Percentiles rank a stretch among this genome's conserved stretches.
Conservation (phyloP, 2,797 vertebrate species). For the Taeniopygia guttata region DNA sequence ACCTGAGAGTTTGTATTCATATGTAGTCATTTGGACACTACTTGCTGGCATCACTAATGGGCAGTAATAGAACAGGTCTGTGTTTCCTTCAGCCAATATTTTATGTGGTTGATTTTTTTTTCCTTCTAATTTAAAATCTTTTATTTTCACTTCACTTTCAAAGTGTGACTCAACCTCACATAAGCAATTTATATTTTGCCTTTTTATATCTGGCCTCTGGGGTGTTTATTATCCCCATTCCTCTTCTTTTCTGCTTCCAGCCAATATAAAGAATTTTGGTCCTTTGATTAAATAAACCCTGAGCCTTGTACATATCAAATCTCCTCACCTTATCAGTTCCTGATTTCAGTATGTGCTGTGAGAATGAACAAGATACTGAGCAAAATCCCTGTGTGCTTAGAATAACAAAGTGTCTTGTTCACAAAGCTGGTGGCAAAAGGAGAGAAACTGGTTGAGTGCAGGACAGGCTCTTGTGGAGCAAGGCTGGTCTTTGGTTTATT, state of each 20-base stretch:
- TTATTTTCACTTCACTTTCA: not conserved
- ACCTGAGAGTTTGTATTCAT: not conserved
- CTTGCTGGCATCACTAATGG: not conserved
- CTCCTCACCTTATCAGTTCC: not conserved
- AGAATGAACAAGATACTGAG: not conserved
- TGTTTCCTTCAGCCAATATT: not conserved
- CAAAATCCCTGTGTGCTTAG: not conserved
- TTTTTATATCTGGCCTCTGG: not conserved
- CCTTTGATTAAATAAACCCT: not conserved
- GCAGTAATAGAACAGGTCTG: not conserved
- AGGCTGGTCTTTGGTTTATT: not conserved
- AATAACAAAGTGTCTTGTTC: not conserved
- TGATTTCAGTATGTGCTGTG: not conserved
- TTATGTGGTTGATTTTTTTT: not conserved
- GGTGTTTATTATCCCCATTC: not conserved
- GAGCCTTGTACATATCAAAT: not conserved
- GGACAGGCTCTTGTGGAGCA: not conserved
- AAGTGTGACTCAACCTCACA: not conserved
- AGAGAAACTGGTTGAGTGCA: not conserved
- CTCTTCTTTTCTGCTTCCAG: not conserved
- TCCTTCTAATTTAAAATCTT: not conserved
- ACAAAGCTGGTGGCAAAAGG: not conserved
- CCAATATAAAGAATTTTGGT: not conserved
- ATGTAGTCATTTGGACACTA: not conserved
- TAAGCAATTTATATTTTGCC: not conserved